Evolutionary conservation across 1,140 invertebrate genomes (phyloP), one percentile per base, ranked within the genome.

Genomic region (Pseudachorutes palmiensis): DNA sequence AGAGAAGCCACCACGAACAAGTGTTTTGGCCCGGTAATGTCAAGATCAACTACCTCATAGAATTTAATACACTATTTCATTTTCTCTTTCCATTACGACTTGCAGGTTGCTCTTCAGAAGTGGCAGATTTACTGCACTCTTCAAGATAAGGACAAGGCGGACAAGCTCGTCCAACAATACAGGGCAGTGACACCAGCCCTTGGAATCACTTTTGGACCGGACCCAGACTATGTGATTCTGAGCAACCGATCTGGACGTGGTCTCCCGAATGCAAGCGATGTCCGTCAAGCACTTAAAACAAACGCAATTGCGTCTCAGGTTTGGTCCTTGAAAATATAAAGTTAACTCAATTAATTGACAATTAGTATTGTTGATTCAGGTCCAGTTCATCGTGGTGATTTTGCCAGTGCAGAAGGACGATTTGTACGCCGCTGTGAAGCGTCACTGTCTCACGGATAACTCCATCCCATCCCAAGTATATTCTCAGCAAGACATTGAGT

Each of bases 381-480:
- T 87, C 3, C 85, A 92, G 77, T 78, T 94, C 2, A 83, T 90
- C 0, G 86, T 94, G 0, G 81, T 86, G 0, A 86, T 98, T 55
- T 89, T 88, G 73, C 91, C 93, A 0, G 86, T 85, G 0, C 81
- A 82, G 29, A 80, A 93, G 61, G 87, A 90, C 69, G 94, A 97
- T 76, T 81, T 91, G n/a, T 98, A 97, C 75, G 80, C 85, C 1
- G 87, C 90, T 0, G 85, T 97, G 0, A 97, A 97, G 79, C 91
- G 88, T 74, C 79, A 93, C 0, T 94, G 91, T 74, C 93, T 90
- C 75, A 80, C 85, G 9, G 88, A 94, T 65, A 81, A 82, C 19
- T 88, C 91, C 2, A 77, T 94, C 26, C 82, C 90, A 0, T 90
- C 88, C 0, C 90, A 94, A 80, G 85, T 87, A 29, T 30, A 71